Percentiles rank a stretch among this genome's conserved stretches.
These are phyloP conservation scores for Holothuria scabra DNA, from an alignment of 53 echinoderm and acorn worm species.

Conservation along the genomic window DNA sequence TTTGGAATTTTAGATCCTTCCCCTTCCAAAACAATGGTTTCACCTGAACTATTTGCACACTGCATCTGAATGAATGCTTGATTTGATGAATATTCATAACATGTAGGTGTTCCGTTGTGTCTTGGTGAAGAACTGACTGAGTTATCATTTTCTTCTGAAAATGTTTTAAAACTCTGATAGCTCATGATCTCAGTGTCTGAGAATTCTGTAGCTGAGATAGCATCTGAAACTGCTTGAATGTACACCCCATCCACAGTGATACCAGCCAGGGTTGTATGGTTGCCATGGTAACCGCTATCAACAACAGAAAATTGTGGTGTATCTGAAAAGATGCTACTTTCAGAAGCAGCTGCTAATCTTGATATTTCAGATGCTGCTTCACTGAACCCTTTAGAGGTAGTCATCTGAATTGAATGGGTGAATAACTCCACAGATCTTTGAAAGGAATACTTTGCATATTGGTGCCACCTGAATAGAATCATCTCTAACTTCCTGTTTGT, in stretches of 20 bases:
- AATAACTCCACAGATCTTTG: background rate
- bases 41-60: too few relatives aligned
- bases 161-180: background rate
- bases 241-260: background rate
- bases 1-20: too few relatives aligned
- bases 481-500: background rate
- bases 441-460: background rate
- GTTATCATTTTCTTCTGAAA: background rate
- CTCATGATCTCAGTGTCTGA: slow-evolving; percentile 1
- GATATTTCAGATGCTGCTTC: slow-evolving; percentile 5
- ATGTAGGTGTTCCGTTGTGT: background rate
- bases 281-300: slow-evolving; percentile 65
- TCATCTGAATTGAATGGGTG: background rate
- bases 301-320: slow-evolving; percentile 35
- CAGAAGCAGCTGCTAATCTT: background rate
- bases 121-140: background rate
- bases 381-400: background rate
- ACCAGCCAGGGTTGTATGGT: background rate
- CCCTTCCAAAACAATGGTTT: too few relatives aligned
- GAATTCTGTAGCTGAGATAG: background rate
- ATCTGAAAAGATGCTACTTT: background rate
- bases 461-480: background rate
- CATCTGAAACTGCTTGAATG: background rate
- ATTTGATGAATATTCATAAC: slow-evolving; percentile 21
- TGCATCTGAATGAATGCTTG: background rate